Evolutionary conservation across 2,113 vertebrate genomes (phyloP).

Genomic region (Opisthocomus hoazin): DNA sequence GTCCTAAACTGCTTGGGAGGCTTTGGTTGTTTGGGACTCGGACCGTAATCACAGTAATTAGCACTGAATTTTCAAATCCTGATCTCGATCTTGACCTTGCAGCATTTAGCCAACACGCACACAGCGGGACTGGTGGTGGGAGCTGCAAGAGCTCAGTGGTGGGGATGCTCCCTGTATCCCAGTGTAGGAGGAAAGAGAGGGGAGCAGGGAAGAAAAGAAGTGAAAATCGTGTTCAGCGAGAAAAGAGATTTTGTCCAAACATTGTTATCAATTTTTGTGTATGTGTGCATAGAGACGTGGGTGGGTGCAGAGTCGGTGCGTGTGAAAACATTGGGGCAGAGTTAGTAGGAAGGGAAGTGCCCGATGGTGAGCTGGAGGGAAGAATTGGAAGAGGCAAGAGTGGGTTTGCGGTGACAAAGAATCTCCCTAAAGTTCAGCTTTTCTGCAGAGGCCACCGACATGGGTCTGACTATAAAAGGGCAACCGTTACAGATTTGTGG

Average conservation of each 20-base stretch:
- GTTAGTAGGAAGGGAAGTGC: not conserved
- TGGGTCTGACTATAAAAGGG: not conserved
- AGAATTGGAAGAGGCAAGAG: not conserved
- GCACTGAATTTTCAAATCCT: conserved; percentile 53
- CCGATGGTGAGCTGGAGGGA: not conserved
- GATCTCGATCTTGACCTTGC: conserved; percentile 45
- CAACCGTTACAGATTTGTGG: not conserved
- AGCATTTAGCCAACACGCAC: not conserved
- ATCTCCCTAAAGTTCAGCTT: not conserved
- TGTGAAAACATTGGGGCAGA: not conserved
- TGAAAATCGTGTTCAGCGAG: not conserved
- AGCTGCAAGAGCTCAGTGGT: not conserved
- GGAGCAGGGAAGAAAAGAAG: not conserved
- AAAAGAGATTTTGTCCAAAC: not conserved
- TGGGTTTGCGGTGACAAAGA: not conserved
- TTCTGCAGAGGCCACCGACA: not conserved
- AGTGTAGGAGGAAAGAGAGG: not conserved
- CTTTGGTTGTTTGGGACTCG: conserved; percentile 4
- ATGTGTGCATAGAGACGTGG: not conserved
- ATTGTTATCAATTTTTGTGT: not conserved
- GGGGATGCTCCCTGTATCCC: not conserved
- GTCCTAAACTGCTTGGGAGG: conserved; percentile 8
- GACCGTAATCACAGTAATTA: conserved; percentile 66
- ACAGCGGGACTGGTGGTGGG: not conserved
- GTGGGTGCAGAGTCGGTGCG: not conserved